Evolutionary conservation across 2,797 vertebrate species (phyloP).

Genomic region (Thunnus albacares): DNA sequence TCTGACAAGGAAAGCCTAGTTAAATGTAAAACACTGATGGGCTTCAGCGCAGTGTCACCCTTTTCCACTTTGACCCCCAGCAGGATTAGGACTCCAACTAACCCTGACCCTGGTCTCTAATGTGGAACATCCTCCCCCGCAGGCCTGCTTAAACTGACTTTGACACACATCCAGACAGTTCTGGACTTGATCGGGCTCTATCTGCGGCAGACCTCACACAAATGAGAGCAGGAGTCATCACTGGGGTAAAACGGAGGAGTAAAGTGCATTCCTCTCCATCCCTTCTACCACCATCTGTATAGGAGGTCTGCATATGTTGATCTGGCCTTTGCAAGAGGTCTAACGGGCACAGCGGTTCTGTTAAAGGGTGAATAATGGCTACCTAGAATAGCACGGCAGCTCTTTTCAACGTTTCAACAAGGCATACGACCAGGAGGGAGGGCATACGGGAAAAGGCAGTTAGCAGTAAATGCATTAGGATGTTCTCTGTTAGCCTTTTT

Average conservation of each 20-base stretch:
- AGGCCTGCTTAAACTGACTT: conserved; percentile 43
- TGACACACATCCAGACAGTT: conserved; percentile 43
- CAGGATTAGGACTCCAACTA: conserved; percentile 62
- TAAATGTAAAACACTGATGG: conserved; percentile 44
- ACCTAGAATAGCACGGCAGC: background rate
- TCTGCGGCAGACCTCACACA: conserved; percentile 63
- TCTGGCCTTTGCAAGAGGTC: background rate
- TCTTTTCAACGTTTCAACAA: conserved; percentile 12
- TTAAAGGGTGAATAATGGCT: conserved; percentile 43
- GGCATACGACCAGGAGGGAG: conserved; percentile 9
- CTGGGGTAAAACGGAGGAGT: conserved; percentile 10
- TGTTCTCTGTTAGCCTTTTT: conserved; percentile 29
- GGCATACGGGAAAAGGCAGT: conserved; percentile 13
- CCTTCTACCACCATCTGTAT: background rate
- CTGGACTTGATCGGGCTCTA: conserved; percentile 57
- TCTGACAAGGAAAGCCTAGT: conserved; percentile 54
- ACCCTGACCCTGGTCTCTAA: conserved; percentile 64
- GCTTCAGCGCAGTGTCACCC: conserved; percentile 31
- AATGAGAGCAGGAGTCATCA: conserved; percentile 35
- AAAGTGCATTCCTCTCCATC: conserved; percentile 28
- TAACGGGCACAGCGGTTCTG: background rate
- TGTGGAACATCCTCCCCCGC: conserved; percentile 65
- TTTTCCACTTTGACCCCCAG: conserved; percentile 53
- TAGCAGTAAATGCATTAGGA: conserved; percentile 39
- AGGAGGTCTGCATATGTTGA: background rate